Evolutionary conservation across 1,140 invertebrate species (phyloP).

Genomic region (Anastatus disparis): DNA sequence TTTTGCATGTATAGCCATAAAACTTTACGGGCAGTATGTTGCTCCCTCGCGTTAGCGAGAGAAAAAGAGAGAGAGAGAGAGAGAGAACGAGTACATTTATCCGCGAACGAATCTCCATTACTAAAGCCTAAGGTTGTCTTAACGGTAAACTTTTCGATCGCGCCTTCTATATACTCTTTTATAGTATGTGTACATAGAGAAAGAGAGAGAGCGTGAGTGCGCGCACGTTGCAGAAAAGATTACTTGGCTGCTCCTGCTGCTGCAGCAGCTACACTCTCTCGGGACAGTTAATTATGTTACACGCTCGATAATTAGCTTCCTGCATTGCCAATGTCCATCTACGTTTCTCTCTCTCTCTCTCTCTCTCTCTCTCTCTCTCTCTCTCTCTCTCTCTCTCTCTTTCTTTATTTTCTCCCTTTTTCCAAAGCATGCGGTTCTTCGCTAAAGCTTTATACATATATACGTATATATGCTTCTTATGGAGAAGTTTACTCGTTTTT

Average conservation of each 20-base stretch:
- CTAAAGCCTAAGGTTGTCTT: slow-evolving; percentile 54
- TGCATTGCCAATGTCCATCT: slow-evolving; percentile 46
- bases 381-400: neutral
- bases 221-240: too few relatives aligned
- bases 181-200: neutral
- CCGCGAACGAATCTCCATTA: slow-evolving; percentile 62
- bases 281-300: slow-evolving; percentile 57
- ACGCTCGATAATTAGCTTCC: slow-evolving; percentile 56
- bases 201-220: neutral
- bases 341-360: neutral
- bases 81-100: slow-evolving; percentile 46
- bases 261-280: slow-evolving; percentile 38
- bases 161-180: slow-evolving; percentile 34
- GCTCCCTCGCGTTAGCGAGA: neutral
- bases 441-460: too few relatives aligned
- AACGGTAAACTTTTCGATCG: slow-evolving; percentile 60
- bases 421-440: too few relatives aligned
- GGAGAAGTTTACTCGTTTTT: too few relatives aligned
- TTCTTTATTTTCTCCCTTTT: neutral
- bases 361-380: neutral
- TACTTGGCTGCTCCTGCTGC: slow-evolving; percentile 5
- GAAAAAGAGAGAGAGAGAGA: neutral
- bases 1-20: too few relatives aligned
- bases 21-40: neutral
- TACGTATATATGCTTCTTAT: too few relatives aligned